Conservation (phyloP, 2,113 vertebrate genomes). For the Xenopus borealis region DNA sequence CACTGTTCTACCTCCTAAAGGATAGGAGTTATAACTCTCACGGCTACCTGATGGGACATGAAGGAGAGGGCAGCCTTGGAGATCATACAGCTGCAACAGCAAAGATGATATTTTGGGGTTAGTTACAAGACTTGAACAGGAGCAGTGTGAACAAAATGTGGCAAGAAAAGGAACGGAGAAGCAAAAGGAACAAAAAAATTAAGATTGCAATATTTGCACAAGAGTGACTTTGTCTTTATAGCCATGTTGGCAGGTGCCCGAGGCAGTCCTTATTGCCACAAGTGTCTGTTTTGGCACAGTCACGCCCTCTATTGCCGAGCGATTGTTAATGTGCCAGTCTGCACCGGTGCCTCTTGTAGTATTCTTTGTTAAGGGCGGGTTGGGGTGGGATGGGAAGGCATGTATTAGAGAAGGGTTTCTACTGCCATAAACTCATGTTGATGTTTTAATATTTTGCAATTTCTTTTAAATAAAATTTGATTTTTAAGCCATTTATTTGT, state of each 20-base stretch:
- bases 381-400: background rate
- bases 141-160: background rate
- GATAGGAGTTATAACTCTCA: background rate
- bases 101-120: background rate
- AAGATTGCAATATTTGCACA: constrained; percentile 28
- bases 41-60: background rate
- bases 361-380: background rate
- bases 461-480: constrained; percentile 20
- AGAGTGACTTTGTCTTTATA: background rate
- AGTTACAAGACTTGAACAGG: background rate
- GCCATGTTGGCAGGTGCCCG: background rate
- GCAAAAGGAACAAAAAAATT: background rate
- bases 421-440: constrained; percentile 22
- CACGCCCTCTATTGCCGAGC: background rate
- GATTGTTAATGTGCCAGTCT: background rate
- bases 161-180: background rate
- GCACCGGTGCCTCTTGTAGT: constrained; percentile 20
- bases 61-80: background rate
- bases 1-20: constrained; percentile 72
- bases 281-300: background rate
- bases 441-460: constrained; percentile 17
- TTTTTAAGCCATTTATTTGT: constrained; percentile 1
- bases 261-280: background rate
- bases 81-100: background rate
- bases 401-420: constrained; percentile 24